Percentiles rank a stretch among this genome's conserved stretches.
Conservation (phyloP, 2,888 invertebrate species). For the Hedya salicella region DNA sequence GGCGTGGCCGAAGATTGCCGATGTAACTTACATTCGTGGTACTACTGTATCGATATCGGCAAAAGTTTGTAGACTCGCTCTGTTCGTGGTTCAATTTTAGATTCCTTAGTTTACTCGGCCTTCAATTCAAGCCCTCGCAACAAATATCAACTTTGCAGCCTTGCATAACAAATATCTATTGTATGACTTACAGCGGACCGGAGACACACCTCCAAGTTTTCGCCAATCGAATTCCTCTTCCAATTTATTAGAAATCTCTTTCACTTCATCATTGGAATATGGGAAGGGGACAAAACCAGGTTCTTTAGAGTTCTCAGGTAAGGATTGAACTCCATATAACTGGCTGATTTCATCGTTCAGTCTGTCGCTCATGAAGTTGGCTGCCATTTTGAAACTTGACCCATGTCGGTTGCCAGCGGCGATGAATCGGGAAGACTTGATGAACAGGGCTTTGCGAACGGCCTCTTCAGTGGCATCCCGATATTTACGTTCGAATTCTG, state of each 20-base stretch:
- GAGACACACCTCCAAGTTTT: slow-evolving; percentile 66
- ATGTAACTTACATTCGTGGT: too few species aligned
- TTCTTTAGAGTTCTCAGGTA: slow-evolving; percentile 45
- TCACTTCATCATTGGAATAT: slow-evolving; percentile 54
- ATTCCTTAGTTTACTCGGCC: too few species aligned
- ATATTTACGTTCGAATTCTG: slow-evolving; percentile 59
- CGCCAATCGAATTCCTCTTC: slow-evolving; percentile 74
- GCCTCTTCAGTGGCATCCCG: slow-evolving; percentile 65
- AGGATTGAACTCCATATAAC: slow-evolving; percentile 56
- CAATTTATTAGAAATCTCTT: slow-evolving; percentile 54
- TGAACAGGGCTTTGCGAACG: slow-evolving; percentile 65
- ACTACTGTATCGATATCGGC: too few species aligned
- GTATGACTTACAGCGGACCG: slow-evolving; percentile 70
- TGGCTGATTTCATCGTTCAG: slow-evolving; percentile 60
- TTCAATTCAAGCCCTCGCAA: too few species aligned
- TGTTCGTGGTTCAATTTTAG: too few species aligned
- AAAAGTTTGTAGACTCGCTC: too few species aligned
- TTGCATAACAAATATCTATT: too few species aligned
- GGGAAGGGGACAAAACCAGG: slow-evolving; percentile 60
- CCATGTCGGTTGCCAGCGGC: slow-evolving; percentile 69
- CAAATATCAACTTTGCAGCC: too few species aligned
- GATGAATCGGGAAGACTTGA: slow-evolving; percentile 65
- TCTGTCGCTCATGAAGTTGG: slow-evolving; percentile 67
- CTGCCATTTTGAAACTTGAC: slow-evolving; percentile 59
- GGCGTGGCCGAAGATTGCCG: too few species aligned